A percentile compares a stretch with the other conserved stretches of the same genome.
phyloP scores from a whole-genome alignment of 2,888 invertebrate genomes.

The Nycteola revayana region DNA sequence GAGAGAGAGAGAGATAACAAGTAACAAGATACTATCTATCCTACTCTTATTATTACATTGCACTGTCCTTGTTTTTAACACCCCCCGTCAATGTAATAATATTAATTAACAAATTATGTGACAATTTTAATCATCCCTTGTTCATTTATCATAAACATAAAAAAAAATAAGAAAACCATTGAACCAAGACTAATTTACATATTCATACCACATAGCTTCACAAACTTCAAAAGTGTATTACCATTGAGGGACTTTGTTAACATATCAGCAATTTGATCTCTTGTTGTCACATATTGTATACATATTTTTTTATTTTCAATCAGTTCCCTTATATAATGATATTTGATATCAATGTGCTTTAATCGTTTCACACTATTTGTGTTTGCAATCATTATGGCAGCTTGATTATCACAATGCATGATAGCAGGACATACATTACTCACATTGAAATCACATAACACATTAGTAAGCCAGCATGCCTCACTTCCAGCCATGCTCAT shows the following conservation, averaged over 20 bases:
- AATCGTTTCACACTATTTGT: slow-evolving; percentile 5
- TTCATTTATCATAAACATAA: background rate
- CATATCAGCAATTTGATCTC: slow-evolving; percentile 1
- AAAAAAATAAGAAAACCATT: background rate
- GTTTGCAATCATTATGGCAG: slow-evolving; percentile 6
- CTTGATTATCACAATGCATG: slow-evolving; percentile 7
- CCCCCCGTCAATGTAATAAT: slow-evolving; percentile 3
- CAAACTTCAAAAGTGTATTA: background rate
- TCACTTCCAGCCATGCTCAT: slow-evolving; percentile 6
- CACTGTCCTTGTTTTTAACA: background rate
- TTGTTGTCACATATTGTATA: slow-evolving; percentile 2
- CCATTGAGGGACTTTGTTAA: background rate
- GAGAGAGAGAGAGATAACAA: slow-evolving; percentile 2
- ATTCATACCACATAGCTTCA: background rate
- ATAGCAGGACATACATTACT: background rate
- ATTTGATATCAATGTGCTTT: slow-evolving; percentile 7
- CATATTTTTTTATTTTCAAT: background rate
- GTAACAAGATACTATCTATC: slow-evolving; percentile 2
- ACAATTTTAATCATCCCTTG: too few species aligned
- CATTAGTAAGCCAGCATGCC: slow-evolving; percentile 2
- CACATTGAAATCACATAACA: slow-evolving; percentile 3
- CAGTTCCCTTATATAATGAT: background rate
- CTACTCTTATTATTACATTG: too few species aligned
- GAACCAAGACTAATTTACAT: background rate
- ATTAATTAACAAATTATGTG: background rate